Base-by-base conservation (phyloP, 2,113 vertebrate species). In the Bufo bufo region DNA sequence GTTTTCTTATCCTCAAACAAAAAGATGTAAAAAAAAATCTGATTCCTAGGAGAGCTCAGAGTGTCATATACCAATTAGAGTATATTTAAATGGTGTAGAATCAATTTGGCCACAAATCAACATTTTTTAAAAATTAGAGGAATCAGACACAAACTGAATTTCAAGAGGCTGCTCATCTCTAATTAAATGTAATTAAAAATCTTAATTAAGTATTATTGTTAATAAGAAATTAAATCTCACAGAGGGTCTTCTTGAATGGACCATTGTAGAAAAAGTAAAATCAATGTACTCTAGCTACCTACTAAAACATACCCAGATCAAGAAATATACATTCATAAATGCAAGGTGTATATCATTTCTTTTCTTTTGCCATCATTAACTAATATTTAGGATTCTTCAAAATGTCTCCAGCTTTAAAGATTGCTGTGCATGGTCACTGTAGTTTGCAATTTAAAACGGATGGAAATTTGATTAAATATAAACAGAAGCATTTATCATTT, bases 401-500 rank as follows among this genome's bases (percentile, higher is more conserved):
- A 75, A 75, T 63, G 81, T 71, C 11, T 11, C 54, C 43, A 19
- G 33, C 54, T 82, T 82, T 69, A 71, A 20, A 87, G 56, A 87
- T 58, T 74, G 16, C 56, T 75, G 14, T 14, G 33, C 59, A 19
- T 45, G 71, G 58, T 59, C 69, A 80, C 54, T 72, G 66, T 19
- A 79, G 75, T 71, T 71, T 82, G 78, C 52, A 72, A 43, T 82
- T 45, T 56, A 74, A 74, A 74, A 54, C 71, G 86, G 63, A 82
- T 75, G 86, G 66, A 23, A 82, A 82, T 82, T 82, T 87, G 79
- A 82, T 87, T 87, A 87, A 87, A 69, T 82, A 87, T 17, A 74
- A 87, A 82, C 86, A 87, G 33, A 47, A 69, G 78, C 79, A 87
- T 87, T 87, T 87, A 87, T 82, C 78, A 87, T 87, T 82, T 87